phyloP scores from a whole-genome alignment of 2,797 vertebrate species.

The Vireo griseus region DNA sequence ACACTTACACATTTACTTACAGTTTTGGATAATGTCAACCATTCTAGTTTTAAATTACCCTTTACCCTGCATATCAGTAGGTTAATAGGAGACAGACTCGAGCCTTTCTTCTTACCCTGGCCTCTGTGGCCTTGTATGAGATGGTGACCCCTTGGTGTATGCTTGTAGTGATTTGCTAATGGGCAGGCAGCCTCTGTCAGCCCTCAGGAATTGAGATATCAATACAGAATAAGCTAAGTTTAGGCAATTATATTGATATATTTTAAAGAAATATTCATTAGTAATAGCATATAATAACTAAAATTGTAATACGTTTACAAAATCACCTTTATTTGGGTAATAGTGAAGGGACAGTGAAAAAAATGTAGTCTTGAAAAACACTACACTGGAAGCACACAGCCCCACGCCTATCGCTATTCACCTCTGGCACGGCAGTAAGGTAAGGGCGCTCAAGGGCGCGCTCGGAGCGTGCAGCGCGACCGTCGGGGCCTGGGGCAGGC shows the following conservation, averaged over 20 bases:
- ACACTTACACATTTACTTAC: background rate
- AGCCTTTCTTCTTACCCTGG: background rate
- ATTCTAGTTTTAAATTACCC: background rate
- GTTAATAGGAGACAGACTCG: background rate
- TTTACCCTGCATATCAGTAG: background rate
- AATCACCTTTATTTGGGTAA: background rate
- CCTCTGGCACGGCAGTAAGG: background rate
- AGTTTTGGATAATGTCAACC: background rate
- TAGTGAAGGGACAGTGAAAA: background rate
- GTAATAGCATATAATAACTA: background rate
- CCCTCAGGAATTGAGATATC: background rate
- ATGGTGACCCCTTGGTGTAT: background rate
- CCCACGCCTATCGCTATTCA: fast-evolving
- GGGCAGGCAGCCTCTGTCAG: background rate
- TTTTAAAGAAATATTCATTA: background rate
- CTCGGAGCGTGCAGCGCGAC: background rate
- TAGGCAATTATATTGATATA: fast-evolving
- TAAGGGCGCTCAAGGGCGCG: background rate
- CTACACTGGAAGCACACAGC: fast-evolving
- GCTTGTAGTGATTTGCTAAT: background rate
- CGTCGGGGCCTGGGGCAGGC: background rate
- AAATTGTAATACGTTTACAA: background rate
- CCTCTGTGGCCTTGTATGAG: fast-evolving
- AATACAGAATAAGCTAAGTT: background rate
- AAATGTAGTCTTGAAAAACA: fast-evolving